Evolutionary conservation across 2,797 vertebrate species (phyloP).

Genomic region (Cirrhinus mrigala): DNA sequence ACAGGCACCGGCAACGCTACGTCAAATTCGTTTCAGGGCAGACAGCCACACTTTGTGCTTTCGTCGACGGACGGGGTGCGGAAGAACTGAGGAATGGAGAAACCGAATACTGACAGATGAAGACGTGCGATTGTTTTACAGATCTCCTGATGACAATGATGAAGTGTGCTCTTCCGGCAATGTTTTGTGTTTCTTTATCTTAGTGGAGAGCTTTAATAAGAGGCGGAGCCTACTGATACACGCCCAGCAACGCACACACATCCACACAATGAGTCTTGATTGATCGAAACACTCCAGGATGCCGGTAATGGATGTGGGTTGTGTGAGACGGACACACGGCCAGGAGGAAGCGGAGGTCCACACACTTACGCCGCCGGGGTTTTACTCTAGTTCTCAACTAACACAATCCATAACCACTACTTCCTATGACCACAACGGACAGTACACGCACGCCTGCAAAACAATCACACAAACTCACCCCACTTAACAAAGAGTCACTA

Average conservation of each 20-base stretch:
- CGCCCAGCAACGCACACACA: slow-evolving; percentile 52
- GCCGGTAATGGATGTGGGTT: slow-evolving; percentile 50
- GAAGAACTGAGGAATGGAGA: slow-evolving; percentile 59
- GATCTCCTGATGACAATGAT: slow-evolving; percentile 52
- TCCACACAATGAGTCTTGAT: slow-evolving; percentile 42
- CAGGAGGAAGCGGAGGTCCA: slow-evolving; percentile 14
- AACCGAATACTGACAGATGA: slow-evolving; percentile 67
- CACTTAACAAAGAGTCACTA: slow-evolving; percentile 15
- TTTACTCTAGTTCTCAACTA: slow-evolving; percentile 49
- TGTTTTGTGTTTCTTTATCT: slow-evolving; percentile 45
- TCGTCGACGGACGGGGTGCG: slow-evolving; percentile 32
- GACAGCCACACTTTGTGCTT: slow-evolving; percentile 65
- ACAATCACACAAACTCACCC: slow-evolving; percentile 16
- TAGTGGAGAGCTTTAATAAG: slow-evolving; percentile 67
- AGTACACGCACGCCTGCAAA: background rate
- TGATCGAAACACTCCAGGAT: slow-evolving; percentile 53
- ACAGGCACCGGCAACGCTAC: slow-evolving; percentile 49
- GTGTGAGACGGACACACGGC: slow-evolving; percentile 24
- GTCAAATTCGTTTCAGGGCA: slow-evolving; percentile 68
- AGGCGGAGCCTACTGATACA: slow-evolving; percentile 60
- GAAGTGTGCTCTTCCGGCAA: slow-evolving; percentile 49
- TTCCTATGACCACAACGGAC: slow-evolving; percentile 36
- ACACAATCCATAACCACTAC: slow-evolving; percentile 45
- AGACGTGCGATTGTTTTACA: slow-evolving; percentile 53
- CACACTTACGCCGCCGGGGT: slow-evolving; percentile 17